Evolutionary conservation across 2,888 invertebrate genomes (phyloP).

Genomic region (Venusia cambrica): DNA sequence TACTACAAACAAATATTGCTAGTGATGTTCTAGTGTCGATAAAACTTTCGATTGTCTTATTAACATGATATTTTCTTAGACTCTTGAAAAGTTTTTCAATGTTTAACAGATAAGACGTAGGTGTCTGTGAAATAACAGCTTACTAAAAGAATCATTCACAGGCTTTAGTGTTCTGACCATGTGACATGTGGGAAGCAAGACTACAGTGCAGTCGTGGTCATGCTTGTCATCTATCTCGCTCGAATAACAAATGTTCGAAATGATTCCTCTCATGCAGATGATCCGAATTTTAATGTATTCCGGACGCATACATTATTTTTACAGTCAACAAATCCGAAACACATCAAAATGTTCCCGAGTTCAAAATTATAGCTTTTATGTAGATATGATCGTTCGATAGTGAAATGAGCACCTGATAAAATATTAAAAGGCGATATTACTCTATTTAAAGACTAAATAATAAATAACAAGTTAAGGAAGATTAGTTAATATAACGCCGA

Average conservation of each 20-base stretch:
- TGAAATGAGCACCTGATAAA: conserved; percentile 31
- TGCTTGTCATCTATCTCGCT: conserved; percentile 28
- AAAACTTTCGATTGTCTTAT: too few relatives aligned
- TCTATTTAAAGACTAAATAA: conserved; percentile 46
- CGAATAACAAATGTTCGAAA: conserved; percentile 22
- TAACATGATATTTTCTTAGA: too few relatives aligned
- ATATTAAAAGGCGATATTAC: conserved; percentile 30
- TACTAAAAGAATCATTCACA: conserved; percentile 35
- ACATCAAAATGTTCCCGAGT: conserved; percentile 16
- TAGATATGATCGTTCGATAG: conserved; percentile 19
- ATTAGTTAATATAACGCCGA: conserved; percentile 38
- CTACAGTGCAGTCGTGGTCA: conserved; percentile 34
- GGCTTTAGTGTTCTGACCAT: conserved; percentile 45
- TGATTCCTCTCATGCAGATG: conserved; percentile 36
- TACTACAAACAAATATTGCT: conserved; percentile 20
- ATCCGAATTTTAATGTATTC: conserved; percentile 19
- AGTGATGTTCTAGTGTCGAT: conserved; percentile 19
- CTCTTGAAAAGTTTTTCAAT: conserved; percentile 22
- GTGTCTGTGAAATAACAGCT: conserved; percentile 37
- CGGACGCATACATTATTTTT: conserved; percentile 20
- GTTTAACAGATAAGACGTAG: too few relatives aligned
- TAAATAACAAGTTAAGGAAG: conserved; percentile 58
- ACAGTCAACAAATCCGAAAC: conserved; percentile 18
- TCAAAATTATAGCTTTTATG: conserved; percentile 13
- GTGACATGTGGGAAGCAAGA: conserved; percentile 39